phyloP scores from a whole-genome alignment of 2,797 vertebrate genomes.

The Gallinago stenura region DNA sequence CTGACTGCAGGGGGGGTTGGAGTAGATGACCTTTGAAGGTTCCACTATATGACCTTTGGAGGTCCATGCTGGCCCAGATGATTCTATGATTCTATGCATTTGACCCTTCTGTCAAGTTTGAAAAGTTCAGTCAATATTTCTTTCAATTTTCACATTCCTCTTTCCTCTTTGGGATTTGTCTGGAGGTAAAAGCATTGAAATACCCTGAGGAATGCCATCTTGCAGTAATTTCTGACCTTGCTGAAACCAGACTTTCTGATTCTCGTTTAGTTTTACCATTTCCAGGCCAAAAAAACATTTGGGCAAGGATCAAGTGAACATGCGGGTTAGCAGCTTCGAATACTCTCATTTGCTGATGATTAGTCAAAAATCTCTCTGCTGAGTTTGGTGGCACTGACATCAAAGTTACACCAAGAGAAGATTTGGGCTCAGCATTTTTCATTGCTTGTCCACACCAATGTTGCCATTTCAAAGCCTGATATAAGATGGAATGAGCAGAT shows the following conservation, averaged over 20 bases:
- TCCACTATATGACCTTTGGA: too few species aligned
- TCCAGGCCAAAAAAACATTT: not conserved
- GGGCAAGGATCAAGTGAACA: not conserved
- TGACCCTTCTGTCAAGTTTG: not conserved
- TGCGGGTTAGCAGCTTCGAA: not conserved
- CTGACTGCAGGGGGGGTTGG: too few species aligned
- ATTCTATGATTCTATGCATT: not conserved
- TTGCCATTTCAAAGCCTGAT: not conserved
- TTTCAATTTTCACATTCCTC: conserved; percentile 4
- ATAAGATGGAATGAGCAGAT: not conserved
- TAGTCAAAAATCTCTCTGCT: not conserved
- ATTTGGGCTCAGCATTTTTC: not conserved
- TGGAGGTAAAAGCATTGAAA: conserved; percentile 1
- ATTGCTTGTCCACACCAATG: not conserved
- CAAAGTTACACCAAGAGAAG: not conserved
- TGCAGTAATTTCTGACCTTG: conserved; percentile 16
- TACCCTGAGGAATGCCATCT: conserved; percentile 2
- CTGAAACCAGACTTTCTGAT: conserved; percentile 20
- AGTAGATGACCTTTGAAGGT: too few species aligned
- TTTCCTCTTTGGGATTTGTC: conserved; percentile 10
- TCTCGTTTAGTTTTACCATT: not conserved
- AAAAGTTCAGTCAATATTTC: not conserved
- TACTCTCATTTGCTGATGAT: not conserved
- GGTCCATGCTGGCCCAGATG: too few species aligned
- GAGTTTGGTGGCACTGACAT: not conserved